phyloP scores from a whole-genome alignment of 2,888 invertebrate species.

The Torymus auratus region DNA sequence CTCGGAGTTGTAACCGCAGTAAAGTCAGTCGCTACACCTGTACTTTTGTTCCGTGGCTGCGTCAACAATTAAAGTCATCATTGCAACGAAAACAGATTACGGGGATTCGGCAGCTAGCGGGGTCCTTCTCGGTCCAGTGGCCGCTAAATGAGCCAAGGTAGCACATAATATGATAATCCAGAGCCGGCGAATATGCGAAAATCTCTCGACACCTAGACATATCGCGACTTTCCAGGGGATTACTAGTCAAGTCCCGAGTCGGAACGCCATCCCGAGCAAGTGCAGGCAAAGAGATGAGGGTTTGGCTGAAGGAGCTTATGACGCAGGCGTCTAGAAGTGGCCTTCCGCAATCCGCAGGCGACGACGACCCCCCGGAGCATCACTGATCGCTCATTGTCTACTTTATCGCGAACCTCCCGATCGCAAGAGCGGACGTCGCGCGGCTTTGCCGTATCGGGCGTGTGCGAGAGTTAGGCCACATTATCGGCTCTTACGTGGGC shows the following conservation, averaged over 20 bases:
- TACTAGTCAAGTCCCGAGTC: not conserved
- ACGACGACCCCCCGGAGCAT: constrained; percentile 25
- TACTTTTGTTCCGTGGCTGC: constrained; percentile 47
- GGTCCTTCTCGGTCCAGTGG: not conserved
- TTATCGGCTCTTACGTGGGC: constrained; percentile 30
- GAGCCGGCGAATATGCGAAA: constrained; percentile 29
- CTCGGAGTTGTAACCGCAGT: too few relatives aligned
- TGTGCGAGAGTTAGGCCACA: not conserved
- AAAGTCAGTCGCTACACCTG: too few relatives aligned
- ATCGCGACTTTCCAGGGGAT: constrained; percentile 9
- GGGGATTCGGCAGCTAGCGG: not conserved
- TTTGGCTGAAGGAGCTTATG: constrained; percentile 35
- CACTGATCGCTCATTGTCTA: constrained; percentile 10
- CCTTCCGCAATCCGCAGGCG: constrained; percentile 15
- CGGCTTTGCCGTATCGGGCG: not conserved
- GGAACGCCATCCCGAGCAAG: constrained; percentile 13
- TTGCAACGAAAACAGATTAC: constrained; percentile 70
- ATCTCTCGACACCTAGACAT: constrained; percentile 35
- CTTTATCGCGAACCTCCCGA: constrained; percentile 22
- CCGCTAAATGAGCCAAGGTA: not conserved
- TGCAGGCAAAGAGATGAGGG: not conserved
- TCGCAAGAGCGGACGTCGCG: constrained; percentile 2
- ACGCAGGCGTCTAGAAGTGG: constrained; percentile 20
- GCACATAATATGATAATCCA: constrained; percentile 26
- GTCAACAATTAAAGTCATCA: constrained; percentile 70